Evolutionary conservation across 2,797 vertebrate species (phyloP), one percentile per base, ranked within the genome.

Genomic region (Dermochelys coriacea): DNA sequence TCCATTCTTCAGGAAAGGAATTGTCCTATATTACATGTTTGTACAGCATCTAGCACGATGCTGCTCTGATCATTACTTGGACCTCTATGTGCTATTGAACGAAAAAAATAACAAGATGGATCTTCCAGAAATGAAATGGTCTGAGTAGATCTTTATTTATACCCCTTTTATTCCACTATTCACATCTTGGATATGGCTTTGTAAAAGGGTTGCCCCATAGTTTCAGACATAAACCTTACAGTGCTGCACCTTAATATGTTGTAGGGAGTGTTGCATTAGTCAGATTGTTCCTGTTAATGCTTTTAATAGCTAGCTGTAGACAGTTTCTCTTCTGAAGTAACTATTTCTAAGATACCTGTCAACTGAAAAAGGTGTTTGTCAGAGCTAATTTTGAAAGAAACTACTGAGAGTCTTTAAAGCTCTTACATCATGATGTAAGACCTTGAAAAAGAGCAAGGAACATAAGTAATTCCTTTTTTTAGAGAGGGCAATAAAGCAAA

Each of bases 401-500:
- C 11, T 0, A 3, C 23, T 83, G 19, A 87, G 64, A 1, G 1
- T 82, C 52, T 86, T 93, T 82, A 80, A 81, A 90, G 23, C 9
- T 75, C 34, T 61, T 88, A 6, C 10, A 9, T 86, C 93, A 61
- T 83, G 15, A 94, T 77, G 2, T 55, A 95, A 91, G 51, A 68
- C 23, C 49, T 82, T 91, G 79, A 90, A 94, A 94, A 95, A 80
- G 71, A 84, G 81, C 10, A 57, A 88, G 82, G 37, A 84, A 34
- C 27, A 1, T 71, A 71, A 80, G 50, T 90, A 93, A 90, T 88
- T 51, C 19, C 19, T 79, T 29, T 85, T 80, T 31, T 87, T 95
- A 93, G 92, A 90, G 57, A 59, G 84, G 85, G 7, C 61, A 80
- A 93, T 96, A 95, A 97, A 96, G 34, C 61, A 83, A 91, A 89